Evolutionary conservation across 2,113 vertebrate genomes (phyloP), one percentile per base, ranked within the genome.

Genomic region (Rhizomys pruinosus): DNA sequence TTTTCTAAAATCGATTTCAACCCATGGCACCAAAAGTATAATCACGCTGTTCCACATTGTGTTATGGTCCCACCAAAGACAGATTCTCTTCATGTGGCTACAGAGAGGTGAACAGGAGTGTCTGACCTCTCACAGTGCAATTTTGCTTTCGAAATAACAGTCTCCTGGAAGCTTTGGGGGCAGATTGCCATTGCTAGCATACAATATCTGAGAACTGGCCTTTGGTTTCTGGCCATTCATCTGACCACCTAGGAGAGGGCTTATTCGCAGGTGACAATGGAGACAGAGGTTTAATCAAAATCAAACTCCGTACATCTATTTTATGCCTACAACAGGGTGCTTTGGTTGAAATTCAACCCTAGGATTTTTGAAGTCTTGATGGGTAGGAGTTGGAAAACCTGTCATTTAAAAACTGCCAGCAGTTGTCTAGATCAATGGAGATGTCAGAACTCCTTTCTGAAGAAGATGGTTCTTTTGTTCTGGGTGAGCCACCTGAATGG

Each of bases 131-230:
- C 47, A 47, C 63, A 29, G 80, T 74, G 90, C 84, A 85, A 71
- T 95, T 96, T 95, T 95, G 80, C 96, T 92, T 94, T 95, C 90
- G 90, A 68, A 94, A 1, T 95, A 84, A 81, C 85, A 82, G 82
- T 42, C 39, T 78, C 39, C 37, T 42, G 81, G 93, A 91, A 84
- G 85, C 89, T 72, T 59, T 47, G 85, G 57, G 52, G 72, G 23
- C 87, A 88, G 81, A 92, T 37, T 81, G 82, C 92, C 94, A 95
- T 97, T 25, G 10, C 73, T 74, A 39, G 64, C 88, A 87, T 81
- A 63, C 63, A 77, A 29, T 77, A 80, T 80, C 84, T 93, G 87
- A 80, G 94, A 81, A 90, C 92, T 37, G 84, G 72, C 90, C 92
- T 96, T 76, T 66, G 81, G 85, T 96, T 94, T 78, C 84, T 78